Conservation (phyloP, 2,888 invertebrate species). For the Ochropleura leucogaster region DNA sequence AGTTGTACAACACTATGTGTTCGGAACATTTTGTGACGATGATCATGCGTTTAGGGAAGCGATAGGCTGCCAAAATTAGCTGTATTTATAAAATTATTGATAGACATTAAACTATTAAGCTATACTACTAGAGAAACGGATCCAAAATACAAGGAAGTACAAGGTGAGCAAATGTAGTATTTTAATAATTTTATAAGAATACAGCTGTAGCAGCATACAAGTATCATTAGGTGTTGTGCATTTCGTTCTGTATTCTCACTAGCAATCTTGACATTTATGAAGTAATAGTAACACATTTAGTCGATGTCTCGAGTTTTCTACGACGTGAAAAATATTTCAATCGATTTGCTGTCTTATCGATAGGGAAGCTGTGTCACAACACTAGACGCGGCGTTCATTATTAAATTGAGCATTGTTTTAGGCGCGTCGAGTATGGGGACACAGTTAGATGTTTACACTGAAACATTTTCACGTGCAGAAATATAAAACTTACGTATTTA, state of each 20-base stretch:
- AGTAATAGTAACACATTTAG: slow-evolving; percentile 89
- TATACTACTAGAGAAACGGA: slow-evolving; percentile 84
- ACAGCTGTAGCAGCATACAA: slow-evolving; percentile 78
- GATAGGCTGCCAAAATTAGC: slow-evolving; percentile 67
- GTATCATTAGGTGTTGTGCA: slow-evolving; percentile 76
- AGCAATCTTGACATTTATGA: slow-evolving; percentile 80
- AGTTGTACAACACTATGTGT: slow-evolving; percentile 64
- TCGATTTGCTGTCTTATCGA: slow-evolving; percentile 53
- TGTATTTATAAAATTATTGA: slow-evolving; percentile 84
- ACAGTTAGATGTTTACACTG: slow-evolving; percentile 68
- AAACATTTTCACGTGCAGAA: slow-evolving; percentile 81
- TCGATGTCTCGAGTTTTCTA: slow-evolving; percentile 87
- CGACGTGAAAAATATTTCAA: slow-evolving; percentile 81
- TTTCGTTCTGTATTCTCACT: slow-evolving; percentile 74
- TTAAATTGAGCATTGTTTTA: slow-evolving; percentile 85
- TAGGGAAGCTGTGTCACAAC: slow-evolving; percentile 69
- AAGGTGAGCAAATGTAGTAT: slow-evolving; percentile 85
- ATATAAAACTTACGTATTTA: slow-evolving; percentile 85
- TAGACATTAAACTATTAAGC: slow-evolving; percentile 76
- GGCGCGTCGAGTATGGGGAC: slow-evolving; percentile 68
- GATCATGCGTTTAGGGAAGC: slow-evolving; percentile 77
- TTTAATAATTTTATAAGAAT: slow-evolving; percentile 83
- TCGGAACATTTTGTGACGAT: slow-evolving; percentile 76
- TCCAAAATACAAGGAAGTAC: slow-evolving; percentile 87
- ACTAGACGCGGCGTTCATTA: slow-evolving; percentile 71